Conservation (phyloP, 2,888 invertebrate genomes). For the Megaustenia siamemsis region DNA sequence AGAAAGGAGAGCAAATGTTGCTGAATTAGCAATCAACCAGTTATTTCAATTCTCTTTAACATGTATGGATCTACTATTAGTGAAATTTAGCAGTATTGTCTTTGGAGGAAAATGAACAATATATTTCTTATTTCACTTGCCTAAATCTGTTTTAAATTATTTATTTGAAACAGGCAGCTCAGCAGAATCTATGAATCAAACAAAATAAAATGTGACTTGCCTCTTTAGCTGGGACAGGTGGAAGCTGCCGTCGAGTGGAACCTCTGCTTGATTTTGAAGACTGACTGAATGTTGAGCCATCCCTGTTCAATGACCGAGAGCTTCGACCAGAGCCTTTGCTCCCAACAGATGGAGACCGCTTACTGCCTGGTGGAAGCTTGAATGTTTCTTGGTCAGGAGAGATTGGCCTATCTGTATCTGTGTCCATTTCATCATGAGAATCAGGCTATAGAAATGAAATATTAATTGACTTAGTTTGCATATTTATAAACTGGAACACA, state of each 20-base stretch:
- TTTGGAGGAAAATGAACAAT: no score
- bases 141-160: no score
- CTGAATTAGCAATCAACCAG: no score
- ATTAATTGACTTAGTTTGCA: not conserved
- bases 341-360: conserved; percentile 63
- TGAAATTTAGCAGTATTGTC: no score
- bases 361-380: conserved; percentile 55
- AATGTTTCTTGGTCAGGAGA: conserved; percentile 57
- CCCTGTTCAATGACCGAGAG: conserved; percentile 47
- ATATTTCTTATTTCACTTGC: no score
- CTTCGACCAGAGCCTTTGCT: conserved; percentile 62
- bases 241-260: conserved; percentile 56
- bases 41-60: no score
- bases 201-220: conserved; percentile 49
- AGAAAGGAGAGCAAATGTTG: no score
- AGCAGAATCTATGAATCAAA: not conserved
- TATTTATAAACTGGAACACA: no score
- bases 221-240: conserved; percentile 53
- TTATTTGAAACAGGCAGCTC: not conserved
- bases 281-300: conserved; percentile 55
- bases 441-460: conserved; percentile 64
- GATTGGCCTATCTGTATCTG: conserved; percentile 65
- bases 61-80: no score
- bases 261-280: conserved; percentile 58
- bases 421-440: conserved; percentile 74